Base-by-base conservation (phyloP, 2,888 invertebrate species). In the Cheilosia vulpina region DNA sequence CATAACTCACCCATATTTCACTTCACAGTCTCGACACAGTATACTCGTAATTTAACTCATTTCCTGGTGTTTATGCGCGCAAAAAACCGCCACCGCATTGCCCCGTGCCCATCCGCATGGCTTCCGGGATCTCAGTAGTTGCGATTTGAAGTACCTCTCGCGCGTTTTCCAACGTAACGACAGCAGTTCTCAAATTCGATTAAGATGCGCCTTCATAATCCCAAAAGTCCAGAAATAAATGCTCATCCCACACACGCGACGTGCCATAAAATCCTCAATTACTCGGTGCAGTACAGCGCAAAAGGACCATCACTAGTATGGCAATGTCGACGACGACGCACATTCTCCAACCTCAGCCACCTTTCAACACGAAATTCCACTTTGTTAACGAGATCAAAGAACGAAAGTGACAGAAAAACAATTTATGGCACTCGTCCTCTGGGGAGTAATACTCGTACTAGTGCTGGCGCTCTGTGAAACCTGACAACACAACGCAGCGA, bases 381-480 rank as follows among this genome's bases (percentile, higher is more conserved):
- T 85, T 85, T 76, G 85, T 85, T 85, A 85, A 85, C 85, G 71
- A 72, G 81, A 85, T 85, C 85, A 85, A 85, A 85, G 85, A 76
- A 72, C 81, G 85, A 81, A 77, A 85, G 85, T 81, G 85, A 85
- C 81, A 85, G 81, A 72, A 72, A 68, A 80, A 81, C 85, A 81
- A 81, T 85, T 85, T 85, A 85, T 81, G 71, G 52, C 66, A 72
- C 72, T 66, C 66, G 43, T 72, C 60, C 43, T 53, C 63, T 19
- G 66, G 47, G 60, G 45, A 66, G 41, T 57, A 63, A 63, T 38
- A 71, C 63, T 55, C 7, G 31, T 15, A n/a, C 27, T 7, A 15
- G 15, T 24, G 15, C 27, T 71, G 65, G 58, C 65, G 75, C 65
- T 65, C 27, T 57, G 19, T 57, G 55, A 47, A 11, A 27, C 57